Base-by-base conservation (phyloP, 92 coral and sea anemone genomes). In the Galaxea fascicularis region DNA sequence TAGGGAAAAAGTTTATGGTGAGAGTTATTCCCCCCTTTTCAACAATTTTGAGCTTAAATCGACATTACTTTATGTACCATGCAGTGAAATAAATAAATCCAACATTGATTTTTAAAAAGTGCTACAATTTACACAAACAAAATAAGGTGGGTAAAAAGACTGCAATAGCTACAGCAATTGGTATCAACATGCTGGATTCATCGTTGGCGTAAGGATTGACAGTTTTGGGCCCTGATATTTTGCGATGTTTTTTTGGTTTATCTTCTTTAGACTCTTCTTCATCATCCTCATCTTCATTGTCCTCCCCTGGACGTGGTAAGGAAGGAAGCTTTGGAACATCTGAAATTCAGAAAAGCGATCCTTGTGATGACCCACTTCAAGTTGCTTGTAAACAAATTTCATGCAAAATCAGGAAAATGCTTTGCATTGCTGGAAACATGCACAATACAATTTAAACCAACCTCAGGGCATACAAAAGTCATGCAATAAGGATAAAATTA, bases 121-220 rank as follows among this genome's bases (percentile, higher is more conserved):
- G 53, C 87, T 82, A 97, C 88, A 97, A 80, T 91, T 93, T 97
- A 78, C 99, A 97, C 76, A 97, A 91, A 81, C 99, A 97, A 56
- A 97, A 97, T 30, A 97, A 68, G 10, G 99, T 97, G 25, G 99
- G 99, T 62, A 94, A 86, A 79, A 97, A 97, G 41, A 97, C 99
- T 0, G 95, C 99, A 85, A 97, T 90, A 58, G 99, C 99, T 73
- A 97, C 80, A 15, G 91, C 86, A 73, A 97, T 93, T 14, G 99
- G 99, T 63, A 93, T 88, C 12, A 97, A 88, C 95, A 97, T 93
- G 88, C 99, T 97, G 60, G 95, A 90, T 49, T 97, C 99, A 53
- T 97, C 99, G 60, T 95, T 93, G 21, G 99, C 99, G 74, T 97
- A 97, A 0, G 99, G 99, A 56, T 97, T 89, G 45, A 90, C 76